phyloP scores from a whole-genome alignment of 2,113 vertebrate genomes.

The Tor tambroides region DNA sequence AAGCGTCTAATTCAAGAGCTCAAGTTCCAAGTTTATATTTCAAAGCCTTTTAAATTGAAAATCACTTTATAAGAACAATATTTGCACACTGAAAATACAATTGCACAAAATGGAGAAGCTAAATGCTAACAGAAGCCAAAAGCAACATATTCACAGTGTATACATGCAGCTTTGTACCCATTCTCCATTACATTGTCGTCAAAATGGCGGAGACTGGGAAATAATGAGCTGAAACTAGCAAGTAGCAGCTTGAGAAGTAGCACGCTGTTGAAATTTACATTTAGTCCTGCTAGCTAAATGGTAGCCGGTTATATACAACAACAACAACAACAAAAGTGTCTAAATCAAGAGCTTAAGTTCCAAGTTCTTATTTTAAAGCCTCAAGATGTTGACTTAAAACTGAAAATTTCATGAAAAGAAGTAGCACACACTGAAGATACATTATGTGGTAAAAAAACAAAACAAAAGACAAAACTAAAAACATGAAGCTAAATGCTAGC shows the following conservation, averaged over 20 bases:
- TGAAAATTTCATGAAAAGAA: too few relatives aligned
- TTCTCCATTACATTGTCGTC: neutral
- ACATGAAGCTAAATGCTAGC: neutral
- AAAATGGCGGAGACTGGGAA: neutral
- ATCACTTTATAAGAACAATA: neutral
- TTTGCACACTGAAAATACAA: neutral
- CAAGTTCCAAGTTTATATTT: neutral
- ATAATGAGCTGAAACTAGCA: neutral
- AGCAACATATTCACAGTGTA: neutral
- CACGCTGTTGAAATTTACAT: neutral
- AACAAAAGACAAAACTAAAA: too few relatives aligned
- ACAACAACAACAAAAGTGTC: neutral
- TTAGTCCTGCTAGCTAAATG: neutral
- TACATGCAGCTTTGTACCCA: neutral
- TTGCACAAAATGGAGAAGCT: neutral
- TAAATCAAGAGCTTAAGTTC: neutral
- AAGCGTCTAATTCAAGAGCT: neutral
- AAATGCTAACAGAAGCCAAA: neutral
- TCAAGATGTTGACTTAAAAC: neutral
- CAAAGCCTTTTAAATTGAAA: neutral
- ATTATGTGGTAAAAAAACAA: neutral
- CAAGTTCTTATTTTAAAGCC: neutral
- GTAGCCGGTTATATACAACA: neutral
- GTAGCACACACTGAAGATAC: neutral
- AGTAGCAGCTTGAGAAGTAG: neutral